Conservation (phyloP, 2,797 vertebrate species). For the Synaphobranchus kaupii region DNA sequence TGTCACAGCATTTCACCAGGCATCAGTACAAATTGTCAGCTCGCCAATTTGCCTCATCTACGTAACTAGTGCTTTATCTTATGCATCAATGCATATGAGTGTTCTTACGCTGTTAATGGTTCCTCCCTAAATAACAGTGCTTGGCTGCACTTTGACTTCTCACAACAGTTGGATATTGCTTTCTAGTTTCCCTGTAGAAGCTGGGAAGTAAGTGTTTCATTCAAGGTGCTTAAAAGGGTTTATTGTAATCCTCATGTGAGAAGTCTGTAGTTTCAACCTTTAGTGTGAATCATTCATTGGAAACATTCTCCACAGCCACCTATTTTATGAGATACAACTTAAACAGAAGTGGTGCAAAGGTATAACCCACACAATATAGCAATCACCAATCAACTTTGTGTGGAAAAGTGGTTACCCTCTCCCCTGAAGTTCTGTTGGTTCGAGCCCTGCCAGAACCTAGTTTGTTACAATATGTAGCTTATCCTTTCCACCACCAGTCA, state of each 20-base stretch:
- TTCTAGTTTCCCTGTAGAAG: neutral
- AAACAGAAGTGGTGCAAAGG: neutral
- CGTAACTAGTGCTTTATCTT: neutral
- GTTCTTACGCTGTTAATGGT: neutral
- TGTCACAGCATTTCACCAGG: constrained; percentile 10
- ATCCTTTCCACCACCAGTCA: neutral
- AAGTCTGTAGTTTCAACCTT: neutral
- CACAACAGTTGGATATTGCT: neutral
- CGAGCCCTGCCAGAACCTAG: too few relatives aligned
- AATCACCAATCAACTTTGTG: neutral
- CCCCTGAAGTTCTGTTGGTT: too few relatives aligned
- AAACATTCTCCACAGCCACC: neutral
- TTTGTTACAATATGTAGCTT: neutral
- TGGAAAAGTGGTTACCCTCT: neutral
- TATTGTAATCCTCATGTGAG: neutral
- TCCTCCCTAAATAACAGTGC: neutral
- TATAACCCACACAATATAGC: neutral
- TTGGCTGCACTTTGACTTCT: neutral
- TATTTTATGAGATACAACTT: neutral
- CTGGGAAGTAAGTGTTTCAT: neutral
- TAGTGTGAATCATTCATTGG: neutral
- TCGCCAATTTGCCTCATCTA: neutral
- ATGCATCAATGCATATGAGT: neutral
- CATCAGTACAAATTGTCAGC: neutral
- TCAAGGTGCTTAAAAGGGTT: neutral